Base-by-base conservation (phyloP, 1,140 invertebrate genomes). In the Lordiphosa collinella region DNA sequence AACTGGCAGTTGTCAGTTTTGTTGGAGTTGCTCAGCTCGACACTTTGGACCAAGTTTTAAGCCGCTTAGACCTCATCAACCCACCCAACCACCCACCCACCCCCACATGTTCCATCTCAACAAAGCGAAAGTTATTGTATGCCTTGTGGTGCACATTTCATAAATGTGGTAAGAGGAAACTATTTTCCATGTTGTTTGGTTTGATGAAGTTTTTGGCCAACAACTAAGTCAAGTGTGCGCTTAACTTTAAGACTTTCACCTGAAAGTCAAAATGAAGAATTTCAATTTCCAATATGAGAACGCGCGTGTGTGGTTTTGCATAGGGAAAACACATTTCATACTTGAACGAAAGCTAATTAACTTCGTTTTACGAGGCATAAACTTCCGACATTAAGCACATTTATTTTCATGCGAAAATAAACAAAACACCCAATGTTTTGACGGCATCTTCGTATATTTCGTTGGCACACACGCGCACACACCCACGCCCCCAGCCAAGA, bases 41-140 rank as follows among this genome's bases (percentile, higher is more conserved):
- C 74, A 70, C 65, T 75, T 80, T 82, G 55, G 66, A 57, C 51
- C 62, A 71, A 82, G 61, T 80, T 80, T 82, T 82, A 82, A 82
- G 76, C 76, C 67, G 76, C 72, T 80, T 80, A 82, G 51, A 56
- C 48, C 43, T 35, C 50, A 8, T 14, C 10, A 4, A 8, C 35
- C 0, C 11, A 8, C 38, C 12, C 3, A n/a, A n/a, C n/a, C n/a
- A n/a, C n/a, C 10, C 7, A 8, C 35, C 0, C 11, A 8, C 38
- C 12, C 3, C n/a, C 6, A 4, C 16, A 8, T n/a, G 0, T 12
- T 8, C 11, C 22, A 8, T 22, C 22, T 41, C 14, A 3, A 5
- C 75, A 65, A 67, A 71, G 71, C 76, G 71, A 80, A 80, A 80
- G 76, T 82, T 80, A 76, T 80, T 76, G 66, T 71, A 50, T 16